Base-by-base conservation (phyloP, 2,888 invertebrate genomes). In the Cataglyphis albicans region DNA sequence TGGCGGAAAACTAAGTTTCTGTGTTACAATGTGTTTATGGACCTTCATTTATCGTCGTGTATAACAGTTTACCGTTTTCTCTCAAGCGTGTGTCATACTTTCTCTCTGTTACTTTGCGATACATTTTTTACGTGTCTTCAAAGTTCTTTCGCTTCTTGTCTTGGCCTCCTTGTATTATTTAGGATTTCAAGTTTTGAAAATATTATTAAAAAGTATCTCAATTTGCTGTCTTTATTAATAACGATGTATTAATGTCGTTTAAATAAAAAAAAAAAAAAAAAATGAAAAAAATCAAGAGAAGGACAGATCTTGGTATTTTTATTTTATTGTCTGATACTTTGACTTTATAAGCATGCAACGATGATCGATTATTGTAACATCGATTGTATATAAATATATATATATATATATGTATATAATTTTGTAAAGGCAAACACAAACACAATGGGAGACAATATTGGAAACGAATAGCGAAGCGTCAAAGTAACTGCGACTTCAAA, bases 401-500 rank as follows among this genome's bases (percentile, higher is more conserved):
- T 21, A 21, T 21, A 21, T 21, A 25, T 25, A 25, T 25, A 1
- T 25, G 25, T 25, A 3, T 18, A 38, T 38, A 12, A 35, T 52
- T 52, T 52, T n/a, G 48, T 52, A 52, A n/a, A n/a, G 15, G 5
- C 44, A 18, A 1, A 44, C 44, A 18, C 44, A 52, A 6, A 6
- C 6, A n/a, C 48, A 48, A 44, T 75, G 44, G 25, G 32, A 32
- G 21, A 44, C 70, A 70, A 44, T 57, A 59, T 78, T n/a, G 18
- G 12, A 32, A 70, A 78, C 57, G 44, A 70, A 59, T 25, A 41
- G 29, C 73, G 38, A n/a, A 52, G 41, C 64, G 57, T 12, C 65
- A 76, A 81, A 83, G 81, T 83, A 83, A 67, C 67, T 74, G 57
- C 59, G 21, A 67, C 73, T 25, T 25, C 25, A 25, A 25, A 25